Conservation (phyloP, 2,797 vertebrate genomes). For the Chlorospingus semifuscus region DNA sequence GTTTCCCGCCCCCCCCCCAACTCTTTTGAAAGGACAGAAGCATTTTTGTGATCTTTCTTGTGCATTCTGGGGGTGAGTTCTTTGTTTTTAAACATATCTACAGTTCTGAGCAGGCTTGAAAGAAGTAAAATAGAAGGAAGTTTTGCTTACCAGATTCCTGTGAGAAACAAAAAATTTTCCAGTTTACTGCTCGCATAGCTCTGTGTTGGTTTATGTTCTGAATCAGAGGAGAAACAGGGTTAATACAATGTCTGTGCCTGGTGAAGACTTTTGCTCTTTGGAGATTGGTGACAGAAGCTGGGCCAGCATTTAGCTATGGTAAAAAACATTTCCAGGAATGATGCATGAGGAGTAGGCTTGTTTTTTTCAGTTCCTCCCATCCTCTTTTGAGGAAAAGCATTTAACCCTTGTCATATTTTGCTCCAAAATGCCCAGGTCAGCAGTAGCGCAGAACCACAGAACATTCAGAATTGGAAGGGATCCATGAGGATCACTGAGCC, state of each 20-base stretch:
- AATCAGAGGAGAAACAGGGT: not conserved
- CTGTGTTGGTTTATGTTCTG: not conserved
- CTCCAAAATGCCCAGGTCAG: not conserved
- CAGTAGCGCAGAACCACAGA: not conserved
- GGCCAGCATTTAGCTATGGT: not conserved
- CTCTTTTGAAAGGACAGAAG: not conserved
- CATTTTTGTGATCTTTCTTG: not conserved
- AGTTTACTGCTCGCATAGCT: not conserved
- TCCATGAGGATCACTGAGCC: not conserved
- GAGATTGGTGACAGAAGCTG: not conserved
- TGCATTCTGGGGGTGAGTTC: not conserved
- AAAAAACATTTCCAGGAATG: not conserved
- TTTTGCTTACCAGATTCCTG: not conserved
- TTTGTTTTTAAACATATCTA: not conserved
- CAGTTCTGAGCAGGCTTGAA: not conserved
- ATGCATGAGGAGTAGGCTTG: accelerated
- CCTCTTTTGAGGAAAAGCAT: not conserved
- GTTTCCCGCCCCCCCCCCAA: accelerated
- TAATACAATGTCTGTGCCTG: not conserved
- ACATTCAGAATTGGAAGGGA: not conserved
- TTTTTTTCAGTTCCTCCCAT: not conserved
- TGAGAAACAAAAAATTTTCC: not conserved
- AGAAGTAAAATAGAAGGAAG: not conserved
- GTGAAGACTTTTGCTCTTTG: not conserved
- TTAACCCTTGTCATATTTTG: not conserved